Percentiles rank a stretch among this genome's conserved stretches.
These are phyloP conservation scores for Pogonocherus hispidulus DNA, from an alignment of 2,888 invertebrate genomes.

Conservation along the genomic window DNA sequence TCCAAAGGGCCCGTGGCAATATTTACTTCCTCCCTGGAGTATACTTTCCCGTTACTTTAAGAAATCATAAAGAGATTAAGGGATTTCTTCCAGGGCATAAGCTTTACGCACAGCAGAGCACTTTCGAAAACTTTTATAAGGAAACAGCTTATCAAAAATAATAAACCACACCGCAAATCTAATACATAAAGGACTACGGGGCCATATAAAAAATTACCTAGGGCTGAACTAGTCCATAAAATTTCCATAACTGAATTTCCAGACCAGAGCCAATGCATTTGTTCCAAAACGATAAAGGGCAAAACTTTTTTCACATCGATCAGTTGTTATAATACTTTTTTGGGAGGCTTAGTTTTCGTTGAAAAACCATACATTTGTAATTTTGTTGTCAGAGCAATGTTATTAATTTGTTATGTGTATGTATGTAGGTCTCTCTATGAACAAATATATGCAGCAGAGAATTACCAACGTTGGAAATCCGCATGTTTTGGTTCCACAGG, in stretches of 20 bases:
- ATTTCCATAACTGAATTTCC: constrained; percentile 44
- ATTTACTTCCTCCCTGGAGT: constrained; percentile 36
- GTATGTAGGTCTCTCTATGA: too few species aligned
- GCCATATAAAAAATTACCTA: constrained; percentile 42
- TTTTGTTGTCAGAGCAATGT: too few species aligned
- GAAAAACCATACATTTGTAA: too few species aligned
- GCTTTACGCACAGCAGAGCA: constrained; percentile 52
- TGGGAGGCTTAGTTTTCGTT: too few species aligned
- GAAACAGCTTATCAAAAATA: constrained; percentile 60
- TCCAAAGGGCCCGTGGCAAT: constrained; percentile 13
- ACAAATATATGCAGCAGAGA: too few species aligned
- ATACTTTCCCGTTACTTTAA: constrained; percentile 34
- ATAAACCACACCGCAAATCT: constrained; percentile 51
- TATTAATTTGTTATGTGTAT: too few species aligned
- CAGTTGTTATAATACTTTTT: too few species aligned
- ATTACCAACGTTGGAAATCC: too few species aligned
- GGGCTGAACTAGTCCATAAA: constrained; percentile 37
- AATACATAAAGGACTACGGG: constrained; percentile 42
- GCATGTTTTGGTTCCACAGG: too few species aligned
- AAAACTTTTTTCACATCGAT: constrained; percentile 14
- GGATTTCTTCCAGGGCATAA: constrained; percentile 39
- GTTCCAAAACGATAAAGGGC: constrained; percentile 1
- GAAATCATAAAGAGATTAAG: constrained; percentile 4
- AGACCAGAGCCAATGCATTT: background rate
- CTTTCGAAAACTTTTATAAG: constrained; percentile 50